Base-by-base conservation (phyloP, 2,888 invertebrate genomes). In the Hypena proboscidalis region DNA sequence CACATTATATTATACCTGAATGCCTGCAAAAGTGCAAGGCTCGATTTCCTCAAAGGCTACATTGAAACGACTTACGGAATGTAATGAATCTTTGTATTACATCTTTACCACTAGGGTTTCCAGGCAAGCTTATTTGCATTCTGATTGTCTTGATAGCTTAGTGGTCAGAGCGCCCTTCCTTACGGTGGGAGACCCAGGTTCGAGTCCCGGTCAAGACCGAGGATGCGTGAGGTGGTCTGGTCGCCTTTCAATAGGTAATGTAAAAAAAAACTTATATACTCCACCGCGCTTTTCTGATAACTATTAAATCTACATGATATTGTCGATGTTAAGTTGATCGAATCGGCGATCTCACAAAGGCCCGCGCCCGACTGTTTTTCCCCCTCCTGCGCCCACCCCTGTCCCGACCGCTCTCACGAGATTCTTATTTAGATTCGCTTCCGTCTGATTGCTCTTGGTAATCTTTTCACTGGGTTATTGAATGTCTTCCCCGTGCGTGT, bases 381-480 rank as follows among this genome's bases (percentile, higher is more conserved):
- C 69, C 81, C 80, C 75, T 70, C 72, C 70, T 68, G 67, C 64
- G 70, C 74, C 74, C 77, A 76, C 79, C 74, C 67, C 70, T 75
- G 70, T 77, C 72, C 83, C 83, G 77, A 78, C 81, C 84, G 83
- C 84, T 85, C 88, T 83, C 85, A 83, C 85, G 85, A 90, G 90
- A 90, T 90, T 90, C 90, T 90, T 90, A 90, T 90, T 90, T 90
- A 90, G 90, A 90, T 90, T 90, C 88, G 89, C 90, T 90, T 90
- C 89, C 90, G 88, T 88, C 89, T 90, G 90, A 90, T 90, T 90
- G 90, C 90, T 89, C 89, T 86, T 83, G 80, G 89, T 90, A 89
- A 90, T 90, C 90, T 90, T 90, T 90, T 88, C 89, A 85, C 87
- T 87, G 78, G 83, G 86, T 90, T 90, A 90, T 90, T 90, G 90